A percentile compares a stretch with the other conserved stretches of the same genome.
These are phyloP conservation scores for Chrysina gloriosa DNA, from an alignment of 2,888 invertebrate species.

Conservation along the genomic window DNA sequence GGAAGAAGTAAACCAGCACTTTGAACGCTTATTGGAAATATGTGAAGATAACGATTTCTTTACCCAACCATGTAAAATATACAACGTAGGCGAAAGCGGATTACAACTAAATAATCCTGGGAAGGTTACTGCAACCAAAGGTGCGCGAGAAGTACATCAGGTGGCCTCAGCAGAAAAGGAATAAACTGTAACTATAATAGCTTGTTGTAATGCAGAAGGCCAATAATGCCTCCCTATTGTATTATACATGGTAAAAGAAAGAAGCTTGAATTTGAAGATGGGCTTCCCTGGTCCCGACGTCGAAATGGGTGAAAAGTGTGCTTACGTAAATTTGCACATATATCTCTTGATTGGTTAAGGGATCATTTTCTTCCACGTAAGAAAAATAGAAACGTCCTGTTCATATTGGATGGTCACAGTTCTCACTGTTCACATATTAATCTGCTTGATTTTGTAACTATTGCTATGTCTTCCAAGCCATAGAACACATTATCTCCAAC, in stretches of 20 bases:
- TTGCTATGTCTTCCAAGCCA: conserved; percentile 45
- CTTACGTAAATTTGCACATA: conserved; percentile 48
- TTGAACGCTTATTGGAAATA: not conserved
- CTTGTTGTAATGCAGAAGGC: conserved; percentile 58
- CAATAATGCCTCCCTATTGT: conserved; percentile 52
- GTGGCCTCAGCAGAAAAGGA: conserved; percentile 53
- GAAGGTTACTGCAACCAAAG: conserved; percentile 43
- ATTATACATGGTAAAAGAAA: conserved; percentile 54
- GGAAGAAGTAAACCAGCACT: not conserved
- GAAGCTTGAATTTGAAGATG: conserved; percentile 51
- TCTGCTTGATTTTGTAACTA: conserved; percentile 12
- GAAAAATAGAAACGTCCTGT: conserved; percentile 50
- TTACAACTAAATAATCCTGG: not conserved
- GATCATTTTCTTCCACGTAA: conserved; percentile 54
- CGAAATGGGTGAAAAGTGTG: conserved; percentile 52
- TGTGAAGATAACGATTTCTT: not conserved
- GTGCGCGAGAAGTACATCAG: conserved; percentile 46
- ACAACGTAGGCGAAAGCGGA: not conserved
- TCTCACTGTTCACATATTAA: too few relatives aligned
- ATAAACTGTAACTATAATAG: conserved; percentile 56
- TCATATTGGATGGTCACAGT: conserved; percentile 55
- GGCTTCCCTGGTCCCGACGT: conserved; percentile 50
- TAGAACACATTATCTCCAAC: conserved; percentile 54
- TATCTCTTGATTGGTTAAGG: conserved; percentile 51
- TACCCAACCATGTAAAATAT: not conserved